These are phyloP conservation scores for Melolontha melolontha DNA, from an alignment of 2,888 invertebrate genomes.

Conservation along the genomic window DNA sequence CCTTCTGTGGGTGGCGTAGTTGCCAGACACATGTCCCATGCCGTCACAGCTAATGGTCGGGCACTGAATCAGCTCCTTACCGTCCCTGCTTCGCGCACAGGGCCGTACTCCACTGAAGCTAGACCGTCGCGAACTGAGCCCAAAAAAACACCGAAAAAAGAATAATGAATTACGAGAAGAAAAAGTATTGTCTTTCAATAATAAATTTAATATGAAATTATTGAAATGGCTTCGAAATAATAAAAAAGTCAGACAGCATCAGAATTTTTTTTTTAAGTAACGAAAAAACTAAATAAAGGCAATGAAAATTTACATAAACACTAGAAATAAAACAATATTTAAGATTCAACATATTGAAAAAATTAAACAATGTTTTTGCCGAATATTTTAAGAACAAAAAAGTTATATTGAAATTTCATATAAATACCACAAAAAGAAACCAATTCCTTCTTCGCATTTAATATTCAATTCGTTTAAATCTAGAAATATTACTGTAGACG, in stretches of 20 bases:
- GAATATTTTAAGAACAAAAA: no score
- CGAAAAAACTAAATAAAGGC: no score
- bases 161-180: conserved; percentile 39
- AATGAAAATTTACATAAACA: no score
- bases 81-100: conserved; percentile 73
- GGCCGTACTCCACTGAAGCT: conserved; percentile 53
- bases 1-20: conserved; percentile 91
- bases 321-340: no score
- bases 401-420: no score
- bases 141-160: conserved; percentile 44
- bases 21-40: conserved; percentile 88
- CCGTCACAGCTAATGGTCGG: conserved; percentile 86
- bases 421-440: no score
- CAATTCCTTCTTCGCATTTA: no score
- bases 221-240: neutral
- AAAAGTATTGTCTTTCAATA: conserved; percentile 9
- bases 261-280: no score
- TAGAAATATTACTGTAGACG: no score
- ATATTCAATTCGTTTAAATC: no score
- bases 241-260: neutral
- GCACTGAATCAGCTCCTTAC: conserved; percentile 83
- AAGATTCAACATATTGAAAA: no score
- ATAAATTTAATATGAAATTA: conserved; percentile 3
- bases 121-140: conserved; percentile 51
- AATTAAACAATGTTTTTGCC: no score